Base-by-base conservation (phyloP, 1,140 invertebrate genomes). In the Diorhabda carinulata region DNA sequence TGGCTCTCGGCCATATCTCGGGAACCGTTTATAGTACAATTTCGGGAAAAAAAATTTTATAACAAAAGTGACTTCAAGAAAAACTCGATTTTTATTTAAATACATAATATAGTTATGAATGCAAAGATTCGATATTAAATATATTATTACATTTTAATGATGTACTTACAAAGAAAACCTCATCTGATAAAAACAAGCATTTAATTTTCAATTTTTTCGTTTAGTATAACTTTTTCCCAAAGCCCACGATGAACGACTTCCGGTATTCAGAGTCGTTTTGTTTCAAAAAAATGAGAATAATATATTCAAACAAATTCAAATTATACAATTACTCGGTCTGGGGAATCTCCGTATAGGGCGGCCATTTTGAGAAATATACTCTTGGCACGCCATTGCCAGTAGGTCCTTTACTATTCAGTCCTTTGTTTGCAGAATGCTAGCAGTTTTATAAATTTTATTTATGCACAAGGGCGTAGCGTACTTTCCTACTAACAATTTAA, bases 191-290 rank as follows among this genome's bases (percentile, higher is more conserved):
- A 52, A 52, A 25, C 25, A 52, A 52, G 2, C 47, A 52, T 52
- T 52, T 52, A 52, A 52, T 52, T 52, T 52, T n/a, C 47, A 52
- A 52, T 52, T 52, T 52, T 52, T 52, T 52, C n/a, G 47, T n/a
- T 52, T n/a, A 6, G 47, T n/a, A n/a, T 52, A 52, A 52, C 47
- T 52, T 52, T 25, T 25, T 52, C 47, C 47, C 47, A 52, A 52
- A 52, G 47, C 47, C 47, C 47, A 52, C 47, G 47, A 52, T 52
- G 47, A n/a, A 52, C 47, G 47, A 52, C 47, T 52, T 52, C 47
- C 47, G 47, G 47, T 52, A 52, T n/a, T 52, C 47, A 52, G 47
- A 8, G 47, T 52, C 47, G 47, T 52, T 52, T 52, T 52, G 47
- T 52, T 52, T 52, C 47, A 8, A 52, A 52, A 25, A 52, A 52